Evolutionary conservation across 2,888 invertebrate species (phyloP).

Genomic region (Athalia rosae): DNA sequence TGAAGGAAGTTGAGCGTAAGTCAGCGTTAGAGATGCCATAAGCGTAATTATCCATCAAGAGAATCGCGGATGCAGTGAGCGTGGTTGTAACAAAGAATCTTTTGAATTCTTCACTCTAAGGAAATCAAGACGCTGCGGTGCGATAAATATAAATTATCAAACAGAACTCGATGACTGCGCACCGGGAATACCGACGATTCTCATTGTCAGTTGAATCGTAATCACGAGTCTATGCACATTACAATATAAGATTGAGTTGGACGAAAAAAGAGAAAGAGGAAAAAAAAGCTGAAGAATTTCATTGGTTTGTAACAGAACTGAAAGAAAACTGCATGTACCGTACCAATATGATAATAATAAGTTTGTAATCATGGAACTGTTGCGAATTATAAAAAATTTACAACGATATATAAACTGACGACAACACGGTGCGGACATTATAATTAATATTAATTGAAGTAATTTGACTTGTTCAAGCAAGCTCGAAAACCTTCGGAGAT

Average conservation of each 20-base stretch:
- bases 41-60: slow-evolving; percentile 6
- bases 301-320: too few relatives aligned
- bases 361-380: not conserved
- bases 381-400: not conserved
- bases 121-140: not conserved
- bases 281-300: too few relatives aligned
- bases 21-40: not conserved
- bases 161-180: not conserved
- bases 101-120: slow-evolving; percentile 5
- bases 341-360: too few relatives aligned
- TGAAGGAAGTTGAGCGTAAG: slow-evolving; percentile 22
- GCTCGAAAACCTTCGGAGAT: too few relatives aligned
- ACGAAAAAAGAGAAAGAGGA: too few relatives aligned
- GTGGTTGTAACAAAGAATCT: not conserved
- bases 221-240: too few relatives aligned
- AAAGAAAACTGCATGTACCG: too few relatives aligned
- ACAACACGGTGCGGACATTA: not conserved
- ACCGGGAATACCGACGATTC: slow-evolving; percentile 15
- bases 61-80: not conserved
- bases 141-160: slow-evolving; percentile 24
- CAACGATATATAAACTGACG: not conserved
- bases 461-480: slow-evolving; percentile 19
- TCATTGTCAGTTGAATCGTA: not conserved
- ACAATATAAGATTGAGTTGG: too few relatives aligned
- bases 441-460: slow-evolving; percentile 42